Base-by-base conservation (phyloP, 2,113 vertebrate genomes). In the Orycteropus afer region DNA sequence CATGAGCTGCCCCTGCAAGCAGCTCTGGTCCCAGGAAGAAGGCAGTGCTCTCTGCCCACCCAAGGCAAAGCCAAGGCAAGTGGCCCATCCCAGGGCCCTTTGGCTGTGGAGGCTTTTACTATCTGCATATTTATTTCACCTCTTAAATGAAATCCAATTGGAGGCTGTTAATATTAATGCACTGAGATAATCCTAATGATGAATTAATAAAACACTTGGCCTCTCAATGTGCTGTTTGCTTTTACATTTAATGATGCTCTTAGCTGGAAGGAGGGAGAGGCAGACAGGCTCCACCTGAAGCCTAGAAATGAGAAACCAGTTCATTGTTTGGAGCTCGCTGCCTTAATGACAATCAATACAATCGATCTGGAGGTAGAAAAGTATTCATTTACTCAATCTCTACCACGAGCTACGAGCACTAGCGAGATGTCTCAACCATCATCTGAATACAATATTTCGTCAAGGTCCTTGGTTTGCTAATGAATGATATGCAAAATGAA, bases 111-210 rank as follows among this genome's bases (percentile, higher is more conserved):
- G 95, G 97, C 96, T 97, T 98, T 98, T 98, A 98, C 98, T 97
- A 98, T 97, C 98, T 97, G 98, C 98, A 98, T 98, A 98, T 99
- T 98, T 98, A 99, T 99, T 99, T 98, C 98, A 98, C 98, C 97
- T 98, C 98, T 97, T 98, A 98, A 98, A 99, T 99, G 98, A 98
- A 99, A 99, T 98, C 98, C 98, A 98, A 98, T 99, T 99, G 99
- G 98, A 98, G 90, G 98, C 98, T 98, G 99, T 99, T 99, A 99
- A 99, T 99, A 99, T 99, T 99, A 99, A 99, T 99, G 98, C 97
- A 93, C 97, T 97, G 98, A 98, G 98, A 99, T 99, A 98, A 98
- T 99, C 99, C 98, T 98, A 98, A 99, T 98, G 99, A 99, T 99
- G 98, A 99, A 99, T 99, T 99, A 99, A 99, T 99, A 99, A 99